These are phyloP conservation scores for Polyommatus iphigenia DNA, from an alignment of 2,888 invertebrate genomes.

Conservation along the genomic window DNA sequence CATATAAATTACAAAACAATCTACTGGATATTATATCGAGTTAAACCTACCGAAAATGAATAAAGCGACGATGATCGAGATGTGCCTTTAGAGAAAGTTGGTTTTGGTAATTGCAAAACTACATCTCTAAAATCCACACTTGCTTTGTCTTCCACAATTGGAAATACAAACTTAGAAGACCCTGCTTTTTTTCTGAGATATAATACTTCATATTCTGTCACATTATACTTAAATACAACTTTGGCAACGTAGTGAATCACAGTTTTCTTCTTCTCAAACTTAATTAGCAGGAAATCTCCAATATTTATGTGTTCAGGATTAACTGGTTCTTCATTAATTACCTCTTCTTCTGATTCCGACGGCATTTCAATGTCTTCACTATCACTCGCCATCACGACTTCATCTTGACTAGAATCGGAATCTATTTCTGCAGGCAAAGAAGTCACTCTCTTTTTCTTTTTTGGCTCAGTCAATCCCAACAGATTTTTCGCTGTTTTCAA, in stretches of 20 bases:
- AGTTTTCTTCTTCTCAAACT: constrained; percentile 41
- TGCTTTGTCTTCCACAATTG: constrained; percentile 43
- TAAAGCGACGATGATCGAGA: constrained; percentile 35
- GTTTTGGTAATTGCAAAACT: constrained; percentile 44
- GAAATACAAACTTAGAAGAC: constrained; percentile 42
- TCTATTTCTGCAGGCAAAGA: constrained; percentile 42
- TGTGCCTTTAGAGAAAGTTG: constrained; percentile 25
- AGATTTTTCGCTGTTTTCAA: constrained; percentile 42
- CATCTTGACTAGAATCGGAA: constrained; percentile 44
- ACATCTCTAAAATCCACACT: constrained; percentile 45
- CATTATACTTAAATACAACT: constrained; percentile 40
- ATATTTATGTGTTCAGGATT: constrained; percentile 35
- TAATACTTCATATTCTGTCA: constrained; percentile 33
- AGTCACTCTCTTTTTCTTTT: not conserved
- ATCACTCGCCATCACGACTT: constrained; percentile 44
- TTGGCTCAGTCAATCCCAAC: no score
- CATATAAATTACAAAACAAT: constrained; percentile 34
- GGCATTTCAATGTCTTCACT: constrained; percentile 39
- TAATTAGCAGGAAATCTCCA: constrained; percentile 41
- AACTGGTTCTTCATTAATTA: constrained; percentile 32
- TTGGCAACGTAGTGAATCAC: constrained; percentile 42
- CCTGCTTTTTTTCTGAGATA: constrained; percentile 8
- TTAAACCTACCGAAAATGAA: constrained; percentile 43
- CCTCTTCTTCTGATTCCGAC: constrained; percentile 35
- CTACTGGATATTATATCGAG: constrained; percentile 42